Evolutionary conservation across 2,113 vertebrate species (phyloP), one percentile per base, ranked within the genome.

Genomic region (Megaceryle torquata): DNA sequence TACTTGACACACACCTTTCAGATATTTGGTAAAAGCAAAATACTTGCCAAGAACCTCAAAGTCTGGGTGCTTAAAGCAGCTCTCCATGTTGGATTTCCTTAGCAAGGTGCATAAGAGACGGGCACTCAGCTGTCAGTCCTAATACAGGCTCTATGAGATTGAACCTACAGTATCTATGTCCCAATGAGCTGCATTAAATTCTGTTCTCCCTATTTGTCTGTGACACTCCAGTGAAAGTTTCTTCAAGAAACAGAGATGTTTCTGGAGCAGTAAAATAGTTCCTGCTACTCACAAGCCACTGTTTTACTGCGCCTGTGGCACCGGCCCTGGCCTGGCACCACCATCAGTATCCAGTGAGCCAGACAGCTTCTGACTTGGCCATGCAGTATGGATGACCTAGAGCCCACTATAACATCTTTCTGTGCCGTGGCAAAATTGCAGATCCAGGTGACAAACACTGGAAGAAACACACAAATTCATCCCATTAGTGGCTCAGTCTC

Each of bases 361-460:
- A 75, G 39, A 13, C 0, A 2, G 56, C 48, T 81, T 81, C 57
- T 46, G 70, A 25, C 44, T 29, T 6, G 37, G 63, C 43, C 69
- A 43, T 16, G 31, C 5, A 3, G 37, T 35, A 65, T 46, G 1
- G 5, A 67, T 2, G 22, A 16, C 80, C 11, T 31, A 35, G 39
- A 33, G 17, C 12, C 5, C 2, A 0, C 25, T 51, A 20, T 15
- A 48, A 18, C 7, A 33, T 5, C 65, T 48, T 44, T 6, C 26
- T 26, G 20, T 10, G 22, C 6, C 17, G 5, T 77, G 39, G 35
- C 37, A 51, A 10, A 71, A n/a, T 9, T 41, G 16, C 19, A 39
- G 15, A 72, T 50, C 43, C 5, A 10, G 35, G 18, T 1, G 5
- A 21, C 1, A 3, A 33, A 11, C 9, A 2, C 1, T 33, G 51